Evolutionary conservation across 2,797 vertebrate species (phyloP), one percentile per base, ranked within the genome.

Genomic region (Labroides dimidiatus): DNA sequence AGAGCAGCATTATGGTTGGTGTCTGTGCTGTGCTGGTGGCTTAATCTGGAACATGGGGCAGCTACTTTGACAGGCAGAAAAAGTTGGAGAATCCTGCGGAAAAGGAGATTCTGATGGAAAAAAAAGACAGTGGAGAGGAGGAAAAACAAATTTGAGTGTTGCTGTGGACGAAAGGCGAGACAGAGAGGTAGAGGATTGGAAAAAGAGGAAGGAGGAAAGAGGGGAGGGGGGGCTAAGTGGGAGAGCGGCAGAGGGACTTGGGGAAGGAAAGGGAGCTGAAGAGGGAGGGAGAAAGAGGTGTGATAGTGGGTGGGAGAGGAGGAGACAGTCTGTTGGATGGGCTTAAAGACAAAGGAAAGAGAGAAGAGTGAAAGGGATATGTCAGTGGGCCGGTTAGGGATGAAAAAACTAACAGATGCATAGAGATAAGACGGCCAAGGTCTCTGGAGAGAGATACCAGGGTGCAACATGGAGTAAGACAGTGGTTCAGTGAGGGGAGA

Each of bases 61-160:
- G 80, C 37, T 52, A 44, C 81, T 85, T 66, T 63, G 81, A 82
- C 70, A 68, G 66, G 72, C 69, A 67, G 44, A 69, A 76, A 82
- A 87, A 91, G 88, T 93, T 93, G 91, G 89, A 92, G 78, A 82
- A 87, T 88, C 70, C 56, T 56, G 59, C 87, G 93, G 92, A 94
- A 93, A 93, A 89, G 58, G 45, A 87, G 78, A 84, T 92, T 88
- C 80, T 87, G 83, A 87, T 87, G 91, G 92, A 91, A 90, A 77
- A 82, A 75, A 77, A 71, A 74, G 72, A 84, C 68, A 72, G 81
- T 63, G 41, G 56, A 76, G 65, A 77, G 69, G 74, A 83, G 75
- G 84, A 82, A 91, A 91, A 91, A 88, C 84, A 86, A 87, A 83
- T 85, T 11, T 65, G 67, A 84, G 68, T 48, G 24, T 68, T 63